Percentiles rank a stretch among this genome's conserved stretches.
Conservation (phyloP, 92 coral and sea anemone species). For the Epizoanthus scotinus region DNA sequence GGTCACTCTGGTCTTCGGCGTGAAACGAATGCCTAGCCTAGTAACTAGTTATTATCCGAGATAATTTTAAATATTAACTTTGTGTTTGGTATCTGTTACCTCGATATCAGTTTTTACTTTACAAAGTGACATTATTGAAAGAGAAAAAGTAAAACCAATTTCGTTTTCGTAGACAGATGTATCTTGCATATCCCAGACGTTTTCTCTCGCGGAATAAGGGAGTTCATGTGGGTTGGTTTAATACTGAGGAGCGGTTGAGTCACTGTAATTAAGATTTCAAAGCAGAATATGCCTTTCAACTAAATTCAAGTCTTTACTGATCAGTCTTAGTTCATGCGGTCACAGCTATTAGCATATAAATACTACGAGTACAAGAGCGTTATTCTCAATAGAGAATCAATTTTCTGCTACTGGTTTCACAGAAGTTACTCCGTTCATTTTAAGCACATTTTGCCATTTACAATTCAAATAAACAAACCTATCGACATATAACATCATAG, state of each 20-base stretch:
- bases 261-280: too few relatives aligned
- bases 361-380: not conserved
- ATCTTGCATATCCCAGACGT: too few relatives aligned
- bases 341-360: not conserved
- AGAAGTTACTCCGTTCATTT: not conserved
- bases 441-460: too few relatives aligned
- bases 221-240: too few relatives aligned
- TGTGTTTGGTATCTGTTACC: conserved; percentile 18
- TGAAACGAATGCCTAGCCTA: not conserved
- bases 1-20: not conserved
- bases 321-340: not conserved
- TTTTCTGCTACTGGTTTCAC: not conserved
- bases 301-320: too few relatives aligned
- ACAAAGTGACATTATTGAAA: not conserved
- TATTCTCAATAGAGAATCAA: not conserved
- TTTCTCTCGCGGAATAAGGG: too few relatives aligned
- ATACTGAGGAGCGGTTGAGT: too few relatives aligned
- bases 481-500: too few relatives aligned
- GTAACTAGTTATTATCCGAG: too few relatives aligned
- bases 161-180: not conserved
- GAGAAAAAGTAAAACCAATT: not conserved
- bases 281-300: not conserved
- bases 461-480: too few relatives aligned
- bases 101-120: not conserved
- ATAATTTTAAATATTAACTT: conserved; percentile 20